These are phyloP conservation scores for Sparidentex hasta DNA, from an alignment of 2,797 vertebrate species.

Conservation along the genomic window DNA sequence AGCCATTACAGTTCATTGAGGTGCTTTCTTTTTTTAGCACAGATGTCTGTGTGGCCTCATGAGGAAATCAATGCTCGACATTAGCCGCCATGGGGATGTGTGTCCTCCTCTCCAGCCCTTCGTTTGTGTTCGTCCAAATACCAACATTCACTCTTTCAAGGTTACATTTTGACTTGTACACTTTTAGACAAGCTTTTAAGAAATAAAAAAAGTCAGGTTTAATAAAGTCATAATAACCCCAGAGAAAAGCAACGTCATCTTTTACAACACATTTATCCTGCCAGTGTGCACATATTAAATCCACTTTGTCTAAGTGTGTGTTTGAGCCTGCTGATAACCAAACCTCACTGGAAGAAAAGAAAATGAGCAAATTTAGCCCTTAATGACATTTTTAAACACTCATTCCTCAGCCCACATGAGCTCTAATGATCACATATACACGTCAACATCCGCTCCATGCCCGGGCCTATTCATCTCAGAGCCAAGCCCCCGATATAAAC, in stretches of 20 bases:
- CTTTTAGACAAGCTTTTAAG: background rate
- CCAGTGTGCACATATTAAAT: background rate
- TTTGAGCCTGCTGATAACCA: background rate
- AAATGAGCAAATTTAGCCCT: background rate
- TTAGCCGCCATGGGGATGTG: conserved; percentile 31
- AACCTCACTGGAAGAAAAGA: background rate
- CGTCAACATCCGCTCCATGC: conserved; percentile 20
- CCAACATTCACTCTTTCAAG: background rate
- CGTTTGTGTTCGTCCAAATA: conserved; percentile 10
- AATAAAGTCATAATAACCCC: background rate
- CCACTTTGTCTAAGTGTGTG: background rate
- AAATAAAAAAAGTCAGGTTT: background rate
- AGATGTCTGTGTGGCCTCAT: conserved; percentile 46
- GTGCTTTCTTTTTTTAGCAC: conserved; percentile 66
- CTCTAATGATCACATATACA: conserved; percentile 26
- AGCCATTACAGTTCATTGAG: conserved; percentile 51
- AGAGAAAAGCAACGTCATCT: conserved; percentile 1
- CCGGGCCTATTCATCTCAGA: conserved; percentile 16
- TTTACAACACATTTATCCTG: background rate
- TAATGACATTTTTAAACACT: conserved; percentile 22
- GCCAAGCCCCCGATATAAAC: conserved; percentile 13
- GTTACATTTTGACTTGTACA: background rate
- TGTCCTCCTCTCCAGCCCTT: background rate
- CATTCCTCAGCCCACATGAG: conserved; percentile 17
- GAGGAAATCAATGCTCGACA: conserved; percentile 24